Evolutionary conservation across 2,113 vertebrate genomes (phyloP).

Genomic region (Limnothrissa miodon): DNA sequence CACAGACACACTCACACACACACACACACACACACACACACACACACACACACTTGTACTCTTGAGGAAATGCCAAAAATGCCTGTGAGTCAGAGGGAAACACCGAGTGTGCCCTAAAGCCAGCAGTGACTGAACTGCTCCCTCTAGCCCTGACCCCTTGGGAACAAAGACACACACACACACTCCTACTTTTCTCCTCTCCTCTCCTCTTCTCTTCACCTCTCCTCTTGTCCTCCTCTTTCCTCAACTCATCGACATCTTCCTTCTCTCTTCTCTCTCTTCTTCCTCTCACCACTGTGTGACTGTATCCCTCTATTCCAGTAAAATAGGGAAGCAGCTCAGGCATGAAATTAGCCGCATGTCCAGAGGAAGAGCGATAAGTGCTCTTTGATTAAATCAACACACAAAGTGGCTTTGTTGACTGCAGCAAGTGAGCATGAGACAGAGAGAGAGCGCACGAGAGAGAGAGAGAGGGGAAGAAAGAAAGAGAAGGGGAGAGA

Average conservation of each 20-base stretch:
- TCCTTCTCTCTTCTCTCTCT: too few relatives aligned
- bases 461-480: background rate
- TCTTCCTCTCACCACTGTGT: too few relatives aligned
- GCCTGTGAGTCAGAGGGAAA: background rate
- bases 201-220: too few relatives aligned
- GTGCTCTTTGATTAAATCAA: constrained; percentile 8
- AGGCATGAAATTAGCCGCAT: background rate
- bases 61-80: background rate
- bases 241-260: too few relatives aligned
- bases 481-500: background rate
- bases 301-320: background rate
- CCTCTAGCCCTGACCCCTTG: too few relatives aligned
- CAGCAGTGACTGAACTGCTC: background rate
- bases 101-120: background rate
- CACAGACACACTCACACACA: background rate
- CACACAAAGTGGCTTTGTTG: background rate
- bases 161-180: too few relatives aligned
- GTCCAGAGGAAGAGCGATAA: background rate
- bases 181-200: too few relatives aligned
- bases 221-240: too few relatives aligned
- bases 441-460: background rate
- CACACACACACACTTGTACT: background rate
- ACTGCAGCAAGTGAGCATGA: background rate
- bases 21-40: constrained; percentile 2
- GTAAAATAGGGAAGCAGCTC: background rate